Conservation (phyloP, 2,113 vertebrate species). For the Nannospalax galili region DNA sequence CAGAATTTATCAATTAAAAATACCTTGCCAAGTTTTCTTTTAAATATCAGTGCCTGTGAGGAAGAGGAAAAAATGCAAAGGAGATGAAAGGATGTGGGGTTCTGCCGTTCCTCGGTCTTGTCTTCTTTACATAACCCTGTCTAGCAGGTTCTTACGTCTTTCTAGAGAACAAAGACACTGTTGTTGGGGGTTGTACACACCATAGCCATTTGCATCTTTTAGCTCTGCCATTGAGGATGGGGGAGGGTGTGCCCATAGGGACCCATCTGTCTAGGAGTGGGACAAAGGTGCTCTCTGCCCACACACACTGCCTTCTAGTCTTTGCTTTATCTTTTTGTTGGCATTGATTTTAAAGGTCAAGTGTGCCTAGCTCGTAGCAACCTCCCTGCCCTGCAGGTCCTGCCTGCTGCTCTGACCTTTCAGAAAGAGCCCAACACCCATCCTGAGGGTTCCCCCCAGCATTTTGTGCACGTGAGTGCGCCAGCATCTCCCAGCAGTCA, state of each 20-base stretch:
- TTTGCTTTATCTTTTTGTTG: not conserved
- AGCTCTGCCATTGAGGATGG: not conserved
- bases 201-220: not conserved
- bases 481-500: not conserved
- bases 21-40: not conserved
- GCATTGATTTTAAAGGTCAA: fast-evolving
- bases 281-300: not conserved
- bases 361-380: not conserved
- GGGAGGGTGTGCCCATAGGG: not conserved
- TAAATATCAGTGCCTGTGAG: not conserved
- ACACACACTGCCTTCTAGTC: not conserved
- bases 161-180: constrained; percentile 41
- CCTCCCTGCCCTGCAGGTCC: not conserved
- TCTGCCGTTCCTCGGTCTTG: not conserved
- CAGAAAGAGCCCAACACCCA: not conserved
- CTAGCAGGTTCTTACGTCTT: not conserved
- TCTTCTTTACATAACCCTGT: not conserved
- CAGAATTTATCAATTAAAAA: constrained; percentile 52
- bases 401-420: not conserved
- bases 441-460: fast-evolving
- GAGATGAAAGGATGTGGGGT: not conserved
- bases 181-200: not conserved
- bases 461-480: not conserved
- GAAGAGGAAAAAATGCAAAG: not conserved
- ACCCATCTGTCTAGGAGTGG: not conserved